Percentiles rank a stretch among this genome's conserved stretches.
phyloP scores from a whole-genome alignment of 2,797 vertebrate genomes.

The Muraenolepis orangiensis region DNA sequence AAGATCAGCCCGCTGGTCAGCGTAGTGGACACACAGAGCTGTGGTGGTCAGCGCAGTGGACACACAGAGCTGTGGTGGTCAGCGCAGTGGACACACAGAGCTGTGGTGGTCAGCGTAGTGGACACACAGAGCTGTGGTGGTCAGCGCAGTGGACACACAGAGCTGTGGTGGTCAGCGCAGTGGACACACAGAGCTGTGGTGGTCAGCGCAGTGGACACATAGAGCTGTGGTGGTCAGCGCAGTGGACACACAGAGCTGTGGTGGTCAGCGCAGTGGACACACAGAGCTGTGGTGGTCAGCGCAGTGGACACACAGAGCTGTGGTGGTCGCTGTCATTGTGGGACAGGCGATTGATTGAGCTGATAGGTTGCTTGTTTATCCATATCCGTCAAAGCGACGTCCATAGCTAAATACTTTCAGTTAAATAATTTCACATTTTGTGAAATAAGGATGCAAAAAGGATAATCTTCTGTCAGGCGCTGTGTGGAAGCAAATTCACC shows the following conservation, averaged over 20 bases:
- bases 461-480: too few relatives aligned
- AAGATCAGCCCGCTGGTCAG: constrained; percentile 80
- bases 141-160: constrained; percentile 73
- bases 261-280: constrained; percentile 74
- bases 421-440: too few relatives aligned
- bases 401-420: constrained; percentile 22
- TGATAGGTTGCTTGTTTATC: constrained; percentile 62
- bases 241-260: constrained; percentile 69
- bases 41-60: constrained; percentile 75
- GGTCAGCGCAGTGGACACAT: constrained; percentile 73
- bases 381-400: constrained; percentile 58
- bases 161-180: constrained; percentile 76
- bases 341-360: constrained; percentile 51
- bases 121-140: constrained; percentile 72
- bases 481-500: too few relatives aligned
- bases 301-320: constrained; percentile 70
- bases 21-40: constrained; percentile 69
- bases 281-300: constrained; percentile 77
- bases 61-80: constrained; percentile 73
- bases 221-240: constrained; percentile 77
- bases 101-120: constrained; percentile 75
- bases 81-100: constrained; percentile 73
- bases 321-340: constrained; percentile 60
- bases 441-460: too few relatives aligned
- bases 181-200: constrained; percentile 71